These are phyloP conservation scores for Masticophis lateralis DNA, from an alignment of 2,797 vertebrate genomes.

Conservation along the genomic window DNA sequence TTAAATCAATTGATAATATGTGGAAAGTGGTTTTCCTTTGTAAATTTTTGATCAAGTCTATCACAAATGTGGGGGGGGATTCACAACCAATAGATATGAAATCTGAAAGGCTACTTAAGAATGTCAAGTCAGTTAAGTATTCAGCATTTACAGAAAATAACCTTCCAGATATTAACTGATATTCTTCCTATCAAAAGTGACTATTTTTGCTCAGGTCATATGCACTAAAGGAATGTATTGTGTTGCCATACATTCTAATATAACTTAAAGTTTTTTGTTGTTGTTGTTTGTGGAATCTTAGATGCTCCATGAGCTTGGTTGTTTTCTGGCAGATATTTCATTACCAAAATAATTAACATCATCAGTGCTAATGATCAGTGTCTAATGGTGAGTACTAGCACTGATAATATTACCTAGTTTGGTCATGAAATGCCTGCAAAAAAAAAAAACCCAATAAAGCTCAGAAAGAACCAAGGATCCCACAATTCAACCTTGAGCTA, in stretches of 20 bases:
- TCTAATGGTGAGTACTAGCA: neutral
- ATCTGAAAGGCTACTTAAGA: neutral
- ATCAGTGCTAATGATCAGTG: neutral
- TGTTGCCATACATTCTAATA: conserved; percentile 43
- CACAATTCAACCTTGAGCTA: neutral
- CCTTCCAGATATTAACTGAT: conserved; percentile 11
- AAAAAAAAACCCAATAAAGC: neutral
- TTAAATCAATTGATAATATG: conserved; percentile 57
- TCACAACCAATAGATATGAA: conserved; percentile 43
- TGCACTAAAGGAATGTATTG: conserved; percentile 48
- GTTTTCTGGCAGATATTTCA: neutral
- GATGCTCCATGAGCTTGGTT: too few species aligned
- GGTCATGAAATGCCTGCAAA: neutral
- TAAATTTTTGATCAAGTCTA: neutral
- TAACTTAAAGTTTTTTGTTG: neutral
- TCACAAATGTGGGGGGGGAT: neutral
- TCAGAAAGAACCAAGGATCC: neutral
- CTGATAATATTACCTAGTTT: neutral
- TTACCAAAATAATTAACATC: neutral
- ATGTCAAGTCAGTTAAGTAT: conserved; percentile 9
- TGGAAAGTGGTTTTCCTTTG: conserved; percentile 7
- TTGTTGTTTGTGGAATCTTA: too few species aligned
- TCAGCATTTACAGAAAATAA: conserved; percentile 44
- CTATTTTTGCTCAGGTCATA: conserved; percentile 51
- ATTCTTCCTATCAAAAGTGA: conserved; percentile 56